These are phyloP conservation scores for Neodontobutis hainanensis DNA, from an alignment of 2,113 vertebrate species.

Conservation along the genomic window DNA sequence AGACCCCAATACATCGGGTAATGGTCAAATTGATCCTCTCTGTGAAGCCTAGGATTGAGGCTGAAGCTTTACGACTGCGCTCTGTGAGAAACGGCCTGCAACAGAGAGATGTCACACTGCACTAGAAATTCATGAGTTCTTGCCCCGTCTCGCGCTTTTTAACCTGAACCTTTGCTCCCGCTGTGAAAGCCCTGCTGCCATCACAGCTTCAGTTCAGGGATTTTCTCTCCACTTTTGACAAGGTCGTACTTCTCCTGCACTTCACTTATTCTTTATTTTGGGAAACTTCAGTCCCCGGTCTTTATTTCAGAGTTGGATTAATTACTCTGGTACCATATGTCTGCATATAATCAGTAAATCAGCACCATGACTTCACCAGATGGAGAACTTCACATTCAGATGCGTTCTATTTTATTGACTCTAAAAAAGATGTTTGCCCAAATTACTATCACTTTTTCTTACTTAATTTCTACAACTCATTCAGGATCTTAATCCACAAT, in stretches of 20 bases:
- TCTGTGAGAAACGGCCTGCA: conserved; percentile 56
- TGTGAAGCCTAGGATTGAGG: conserved; percentile 43
- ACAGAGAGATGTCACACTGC: conserved; percentile 51
- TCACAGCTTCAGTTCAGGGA: conserved; percentile 12
- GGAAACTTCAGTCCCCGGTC: background rate
- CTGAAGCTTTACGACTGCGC: conserved; percentile 58
- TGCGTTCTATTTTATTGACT: background rate
- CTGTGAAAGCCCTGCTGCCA: conserved; percentile 28
- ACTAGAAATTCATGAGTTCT: conserved; percentile 52
- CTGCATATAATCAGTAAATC: conserved; percentile 5
- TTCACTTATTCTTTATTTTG: background rate
- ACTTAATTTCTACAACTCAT: conserved; percentile 1
- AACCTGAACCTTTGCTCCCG: background rate
- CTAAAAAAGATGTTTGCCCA: background rate
- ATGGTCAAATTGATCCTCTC: conserved; percentile 57
- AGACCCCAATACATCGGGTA: conserved; percentile 38
- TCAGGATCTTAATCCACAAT: background rate
- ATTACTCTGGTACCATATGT: conserved; percentile 11
- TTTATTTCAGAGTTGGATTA: conserved; percentile 13
- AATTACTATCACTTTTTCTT: background rate
- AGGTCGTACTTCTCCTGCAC: conserved; percentile 43
- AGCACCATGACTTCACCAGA: background rate
- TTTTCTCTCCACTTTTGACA: conserved; percentile 22
- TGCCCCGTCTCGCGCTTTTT: background rate
- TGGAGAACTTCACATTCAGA: background rate